Evolutionary conservation across 2,888 invertebrate genomes (phyloP).

Genomic region (Drosophila buzzatii): DNA sequence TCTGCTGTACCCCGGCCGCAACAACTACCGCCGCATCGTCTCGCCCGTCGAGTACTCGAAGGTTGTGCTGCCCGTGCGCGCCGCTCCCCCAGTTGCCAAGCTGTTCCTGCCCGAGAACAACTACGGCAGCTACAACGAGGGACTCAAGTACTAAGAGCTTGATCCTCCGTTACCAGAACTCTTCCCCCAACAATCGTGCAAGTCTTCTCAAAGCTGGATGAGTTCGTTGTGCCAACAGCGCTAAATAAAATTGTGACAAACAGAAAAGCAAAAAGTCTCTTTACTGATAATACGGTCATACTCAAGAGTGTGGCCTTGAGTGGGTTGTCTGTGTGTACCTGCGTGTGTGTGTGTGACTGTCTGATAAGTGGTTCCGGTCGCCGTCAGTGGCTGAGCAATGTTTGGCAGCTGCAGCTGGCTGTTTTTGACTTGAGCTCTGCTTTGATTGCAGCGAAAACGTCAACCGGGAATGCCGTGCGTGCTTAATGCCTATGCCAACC

Average conservation of each 20-base stretch:
- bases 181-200: neutral
- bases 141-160: constrained; percentile 38
- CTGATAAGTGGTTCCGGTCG: constrained; percentile 51
- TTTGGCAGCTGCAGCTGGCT: constrained; percentile 51
- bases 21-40: constrained; percentile 68
- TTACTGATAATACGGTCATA: constrained; percentile 17
- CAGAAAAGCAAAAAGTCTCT: constrained; percentile 1
- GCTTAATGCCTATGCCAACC: constrained; percentile 18
- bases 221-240: constrained; percentile 31
- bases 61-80: constrained; percentile 72
- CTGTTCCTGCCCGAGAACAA: constrained; percentile 67
- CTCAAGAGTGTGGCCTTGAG: constrained; percentile 9
- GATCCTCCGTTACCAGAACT: neutral
- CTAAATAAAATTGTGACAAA: constrained; percentile 37
- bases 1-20: constrained; percentile 75
- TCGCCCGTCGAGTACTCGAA: constrained; percentile 74
- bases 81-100: constrained; percentile 77
- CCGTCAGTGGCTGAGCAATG: constrained; percentile 5
- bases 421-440: neutral
- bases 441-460: constrained; percentile 31
- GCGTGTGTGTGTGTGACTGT: neutral
- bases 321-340: neutral
- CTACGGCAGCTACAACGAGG: constrained; percentile 44
- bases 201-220: constrained; percentile 9
- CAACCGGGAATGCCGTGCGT: constrained; percentile 31